Evolutionary conservation across 1,140 invertebrate genomes (phyloP).

Genomic region (Hycleus cichorii): DNA sequence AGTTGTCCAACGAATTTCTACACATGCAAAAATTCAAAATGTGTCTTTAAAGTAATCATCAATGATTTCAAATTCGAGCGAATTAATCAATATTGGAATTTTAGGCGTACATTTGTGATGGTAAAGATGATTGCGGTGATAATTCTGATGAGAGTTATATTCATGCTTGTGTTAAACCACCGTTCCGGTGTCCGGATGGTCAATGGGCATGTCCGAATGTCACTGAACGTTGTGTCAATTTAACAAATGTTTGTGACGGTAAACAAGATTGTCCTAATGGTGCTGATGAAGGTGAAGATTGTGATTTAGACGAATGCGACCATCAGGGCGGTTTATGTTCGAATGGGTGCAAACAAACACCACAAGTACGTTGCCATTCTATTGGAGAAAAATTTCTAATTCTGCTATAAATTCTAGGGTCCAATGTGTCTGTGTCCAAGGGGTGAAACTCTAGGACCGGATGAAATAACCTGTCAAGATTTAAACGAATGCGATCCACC

Average conservation of each 20-base stretch:
- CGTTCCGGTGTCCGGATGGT: constrained; percentile 65
- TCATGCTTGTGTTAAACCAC: constrained; percentile 68
- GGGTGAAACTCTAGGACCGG: constrained; percentile 64
- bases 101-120: constrained; percentile 86
- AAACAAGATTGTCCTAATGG: constrained; percentile 85
- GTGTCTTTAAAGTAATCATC: constrained; percentile 65
- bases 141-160: constrained; percentile 79
- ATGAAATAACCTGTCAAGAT: constrained; percentile 69
- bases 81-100: not conserved
- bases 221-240: constrained; percentile 67
- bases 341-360: constrained; percentile 84
- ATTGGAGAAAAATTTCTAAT: not conserved
- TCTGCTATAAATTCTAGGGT: constrained; percentile 44
- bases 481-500: constrained; percentile 84
- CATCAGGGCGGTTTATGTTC: constrained; percentile 69
- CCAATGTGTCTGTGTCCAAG: constrained; percentile 81
- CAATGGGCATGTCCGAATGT: constrained; percentile 82
- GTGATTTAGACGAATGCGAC: constrained; percentile 68
- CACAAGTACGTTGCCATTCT: constrained; percentile 39
- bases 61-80: no score
- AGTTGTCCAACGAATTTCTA: constrained; percentile 70
- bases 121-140: constrained; percentile 92
- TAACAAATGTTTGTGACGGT: constrained; percentile 75
- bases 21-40: constrained; percentile 81
- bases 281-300: constrained; percentile 81